Percentiles rank a stretch among this genome's conserved stretches.
Conservation (phyloP, 1,140 invertebrate species). For the Dysdera silvatica region DNA sequence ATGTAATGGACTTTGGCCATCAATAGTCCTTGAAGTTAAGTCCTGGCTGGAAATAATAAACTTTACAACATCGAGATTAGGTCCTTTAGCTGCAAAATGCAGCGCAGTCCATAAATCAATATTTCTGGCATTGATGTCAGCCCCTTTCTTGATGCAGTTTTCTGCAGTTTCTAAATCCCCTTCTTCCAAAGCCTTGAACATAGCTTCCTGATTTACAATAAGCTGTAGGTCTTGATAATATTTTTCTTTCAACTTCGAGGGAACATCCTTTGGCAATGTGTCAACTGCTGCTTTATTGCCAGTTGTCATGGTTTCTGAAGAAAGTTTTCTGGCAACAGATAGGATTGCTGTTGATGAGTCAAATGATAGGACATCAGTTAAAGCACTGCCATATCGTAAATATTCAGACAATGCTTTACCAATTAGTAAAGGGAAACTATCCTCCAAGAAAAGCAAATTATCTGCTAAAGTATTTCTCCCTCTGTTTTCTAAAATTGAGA, state of each 20-base stretch:
- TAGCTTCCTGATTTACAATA: background rate
- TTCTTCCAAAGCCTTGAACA: constrained; percentile 7
- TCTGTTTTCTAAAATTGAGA: constrained; percentile 1
- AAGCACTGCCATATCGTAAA: constrained; percentile 3
- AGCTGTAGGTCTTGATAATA: background rate
- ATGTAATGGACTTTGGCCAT: constrained; percentile 6
- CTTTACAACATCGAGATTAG: background rate
- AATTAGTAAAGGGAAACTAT: background rate
- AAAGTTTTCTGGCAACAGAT: background rate
- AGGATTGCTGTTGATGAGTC: background rate
- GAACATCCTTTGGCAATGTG: background rate
- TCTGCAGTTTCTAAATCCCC: background rate
- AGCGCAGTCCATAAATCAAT: constrained; percentile 1
- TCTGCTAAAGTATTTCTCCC: background rate
- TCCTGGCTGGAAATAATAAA: background rate
- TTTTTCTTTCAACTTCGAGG: background rate
- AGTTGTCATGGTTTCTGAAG: background rate
- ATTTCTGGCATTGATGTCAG: constrained; percentile 9
- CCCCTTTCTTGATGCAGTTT: constrained; percentile 1
- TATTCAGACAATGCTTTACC: constrained; percentile 8
- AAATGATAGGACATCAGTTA: background rate
- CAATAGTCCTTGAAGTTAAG: background rate
- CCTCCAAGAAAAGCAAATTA: constrained; percentile 4
- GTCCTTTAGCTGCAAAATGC: constrained; percentile 14
- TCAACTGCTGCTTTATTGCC: background rate